Evolutionary conservation across 2,888 invertebrate genomes (phyloP).

Genomic region (Hemithea aestivaria): DNA sequence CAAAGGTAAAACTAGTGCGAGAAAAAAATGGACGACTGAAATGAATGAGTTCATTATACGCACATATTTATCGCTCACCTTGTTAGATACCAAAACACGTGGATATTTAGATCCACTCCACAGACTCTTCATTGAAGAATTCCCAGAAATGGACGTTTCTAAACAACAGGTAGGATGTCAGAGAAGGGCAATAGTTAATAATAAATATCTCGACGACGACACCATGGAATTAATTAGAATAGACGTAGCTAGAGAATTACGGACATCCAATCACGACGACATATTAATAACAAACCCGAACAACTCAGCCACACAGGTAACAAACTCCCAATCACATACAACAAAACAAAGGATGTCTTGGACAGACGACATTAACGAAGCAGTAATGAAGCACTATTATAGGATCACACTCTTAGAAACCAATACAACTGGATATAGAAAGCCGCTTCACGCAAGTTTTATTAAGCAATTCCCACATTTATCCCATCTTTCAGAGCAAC

Average conservation of each 20-base stretch:
- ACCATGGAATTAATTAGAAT: no score
- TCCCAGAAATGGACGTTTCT: not conserved
- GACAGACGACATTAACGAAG: constrained; percentile 4
- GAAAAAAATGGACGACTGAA: not conserved
- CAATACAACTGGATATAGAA: no score
- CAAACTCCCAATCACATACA: not conserved
- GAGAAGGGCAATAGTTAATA: not conserved
- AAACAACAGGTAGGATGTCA: no score
- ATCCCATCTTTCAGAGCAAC: constrained; percentile 9
- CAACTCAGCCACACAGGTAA: no score
- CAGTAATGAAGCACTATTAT: constrained; percentile 7
- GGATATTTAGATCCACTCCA: not conserved
- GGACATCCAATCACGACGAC: no score
- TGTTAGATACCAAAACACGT: not conserved
- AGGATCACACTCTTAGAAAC: constrained; percentile 8
- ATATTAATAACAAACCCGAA: no score
- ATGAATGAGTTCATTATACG: not conserved
- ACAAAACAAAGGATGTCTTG: constrained; percentile 6
- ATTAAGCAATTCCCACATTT: no score
- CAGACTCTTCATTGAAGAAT: not conserved
- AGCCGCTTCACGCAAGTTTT: no score
- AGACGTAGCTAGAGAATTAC: no score
- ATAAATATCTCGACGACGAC: not conserved
- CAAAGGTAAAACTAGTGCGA: not conserved
- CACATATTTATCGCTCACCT: not conserved